These are phyloP conservation scores for Elegia similella DNA, from an alignment of 2,888 invertebrate species.

Conservation along the genomic window DNA sequence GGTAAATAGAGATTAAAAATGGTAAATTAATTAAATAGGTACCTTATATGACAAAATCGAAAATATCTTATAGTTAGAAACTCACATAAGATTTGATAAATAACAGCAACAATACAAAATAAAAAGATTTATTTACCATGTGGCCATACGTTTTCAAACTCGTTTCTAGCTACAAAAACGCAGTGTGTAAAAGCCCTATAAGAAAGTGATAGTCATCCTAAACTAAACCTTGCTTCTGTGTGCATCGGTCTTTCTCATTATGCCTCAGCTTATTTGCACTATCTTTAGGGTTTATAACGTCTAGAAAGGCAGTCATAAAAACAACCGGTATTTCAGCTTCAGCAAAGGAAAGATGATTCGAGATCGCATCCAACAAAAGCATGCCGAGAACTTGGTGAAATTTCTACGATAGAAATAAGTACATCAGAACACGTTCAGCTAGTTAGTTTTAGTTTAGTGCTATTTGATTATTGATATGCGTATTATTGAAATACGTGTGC, in stretches of 20 bases:
- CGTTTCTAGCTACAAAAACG: not conserved
- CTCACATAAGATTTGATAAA: too few relatives aligned
- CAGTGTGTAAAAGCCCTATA: slow-evolving; percentile 29
- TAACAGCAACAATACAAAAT: too few relatives aligned
- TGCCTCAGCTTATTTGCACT: slow-evolving; percentile 20
- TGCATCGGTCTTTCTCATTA: slow-evolving; percentile 36
- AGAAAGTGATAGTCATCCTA: slow-evolving; percentile 61
- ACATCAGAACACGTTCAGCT: not conserved
- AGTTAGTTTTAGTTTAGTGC: too few relatives aligned
- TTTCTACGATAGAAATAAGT: not conserved
- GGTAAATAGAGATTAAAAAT: too few relatives aligned
- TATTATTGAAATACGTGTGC: too few relatives aligned
- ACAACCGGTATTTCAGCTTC: not conserved
- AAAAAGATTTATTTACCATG: too few relatives aligned
- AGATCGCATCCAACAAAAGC: not conserved
- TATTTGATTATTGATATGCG: too few relatives aligned
- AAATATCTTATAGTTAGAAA: too few relatives aligned
- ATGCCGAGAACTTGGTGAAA: not conserved
- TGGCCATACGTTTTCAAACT: too few relatives aligned
- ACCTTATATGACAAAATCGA: too few relatives aligned
- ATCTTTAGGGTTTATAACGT: slow-evolving; percentile 1
- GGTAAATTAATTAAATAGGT: too few relatives aligned
- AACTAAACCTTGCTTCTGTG: slow-evolving; percentile 42
- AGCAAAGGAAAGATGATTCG: slow-evolving; percentile 1
- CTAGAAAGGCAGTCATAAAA: slow-evolving; percentile 1